Base-by-base conservation (phyloP, 2,888 invertebrate genomes). In the Acrocera orbiculus region DNA sequence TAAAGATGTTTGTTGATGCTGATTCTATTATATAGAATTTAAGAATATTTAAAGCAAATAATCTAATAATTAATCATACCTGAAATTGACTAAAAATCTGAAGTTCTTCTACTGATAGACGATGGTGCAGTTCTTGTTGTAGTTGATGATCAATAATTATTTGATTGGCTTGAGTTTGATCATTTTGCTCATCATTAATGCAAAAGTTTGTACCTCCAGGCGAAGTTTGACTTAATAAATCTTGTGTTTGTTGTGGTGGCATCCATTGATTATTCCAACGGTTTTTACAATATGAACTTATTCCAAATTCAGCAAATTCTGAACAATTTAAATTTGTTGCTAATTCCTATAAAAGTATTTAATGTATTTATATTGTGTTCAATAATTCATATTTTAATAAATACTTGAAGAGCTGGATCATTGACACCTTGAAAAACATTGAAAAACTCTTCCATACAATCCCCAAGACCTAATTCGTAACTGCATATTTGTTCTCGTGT, bases 41-140 rank as follows among this genome's bases (percentile, higher is more conserved):
- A 19, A 19, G 26, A n/a, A 4, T 13, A 11, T 27, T n/a, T 16
- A 34, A 2, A 15, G 13, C 27, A 25, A 11, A 17, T 9, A 20
- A 17, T 11, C 8, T n/a, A 16, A 16, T 5, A 16, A 6, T 15
- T 25, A 15, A 13, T 28, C 2, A 40, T 39, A 58, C 58, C 51
- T 59, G 59, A 40, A 56, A 40, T 47, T 58, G 54, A 33, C 53
- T 58, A 36, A 63, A 56, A 45, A 61, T 58, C 44, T 57, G 61
- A 41, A 59, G 52, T 40, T 60, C 62, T 45, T 63, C 64, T 37
- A 51, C 51, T 32, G 51, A 50, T 30, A 57, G 53, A 30, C 58
- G 56, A 41, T 61, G 60, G 34, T 56, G 54, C 19, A 58, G 49
- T 34, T 58, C 61, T 33, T 63, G 61, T 43, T 64, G 65, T 44